Base-by-base conservation (phyloP, 2,888 invertebrate genomes). In the Athalia circularis region DNA sequence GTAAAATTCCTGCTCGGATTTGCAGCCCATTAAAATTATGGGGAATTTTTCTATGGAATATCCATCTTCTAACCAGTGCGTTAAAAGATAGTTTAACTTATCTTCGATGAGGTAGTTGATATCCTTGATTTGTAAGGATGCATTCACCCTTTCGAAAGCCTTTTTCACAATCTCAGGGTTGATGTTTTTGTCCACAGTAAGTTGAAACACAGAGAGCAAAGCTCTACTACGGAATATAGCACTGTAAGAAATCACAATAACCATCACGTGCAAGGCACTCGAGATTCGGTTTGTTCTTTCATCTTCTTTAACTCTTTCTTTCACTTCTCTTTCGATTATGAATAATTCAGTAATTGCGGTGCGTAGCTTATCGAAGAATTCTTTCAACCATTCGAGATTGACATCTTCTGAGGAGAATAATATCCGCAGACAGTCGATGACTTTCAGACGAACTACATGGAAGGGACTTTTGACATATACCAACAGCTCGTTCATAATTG, bases 201-300 rank as follows among this genome's bases (percentile, higher is more conserved):
- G 86, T 84, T 91, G 88, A 13, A 95, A 86, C 15, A 94, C 86
- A 57, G 91, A 88, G 76, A 92, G 91, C 3, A 95, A 85, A 64
- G 93, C 91, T 82, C 91, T 91, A 81, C 92, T 92, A 62, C 93
- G 90, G 82, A 92, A 91, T 5, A 90, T 88, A 54, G 91, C 91
- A 82, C 92, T 93, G 3, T 91, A 89, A 57, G 92, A 91, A 47
- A 93, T 92, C 4, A 94, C 85, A 9, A 92, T 90, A 13, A 91
- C 90, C 80, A 93, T 91, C 50, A 92, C 91, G 70, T 94, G 92
- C 15, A 95, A 88, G 6, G 93, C 92, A 61, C 93, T 93, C 0
- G 92, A 89, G 0, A 93, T 92, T 85, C 93, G 91, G 80, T 93
- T 93, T 0, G 90, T 89, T 1, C 90, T 90, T 88, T 95, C 94